Conservation (phyloP, 2,113 vertebrate genomes). For the Sitta europaea region DNA sequence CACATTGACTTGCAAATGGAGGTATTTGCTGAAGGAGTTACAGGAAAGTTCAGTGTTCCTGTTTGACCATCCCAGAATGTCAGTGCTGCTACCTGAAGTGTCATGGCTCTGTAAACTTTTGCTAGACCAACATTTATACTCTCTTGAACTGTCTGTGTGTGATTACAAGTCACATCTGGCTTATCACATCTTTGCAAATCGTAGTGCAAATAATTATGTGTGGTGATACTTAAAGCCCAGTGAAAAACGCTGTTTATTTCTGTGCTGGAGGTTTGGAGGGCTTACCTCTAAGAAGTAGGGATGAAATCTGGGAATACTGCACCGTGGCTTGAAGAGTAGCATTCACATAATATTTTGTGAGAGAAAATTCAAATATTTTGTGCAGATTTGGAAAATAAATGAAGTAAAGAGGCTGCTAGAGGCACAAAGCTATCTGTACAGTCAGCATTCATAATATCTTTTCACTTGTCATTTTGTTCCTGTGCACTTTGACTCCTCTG, state of each 20-base stretch:
- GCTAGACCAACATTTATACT: not conserved
- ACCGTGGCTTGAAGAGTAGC: not conserved
- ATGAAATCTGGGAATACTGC: not conserved
- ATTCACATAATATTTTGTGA: not conserved
- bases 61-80: fast-evolving
- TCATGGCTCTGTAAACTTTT: not conserved
- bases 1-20: fast-evolving
- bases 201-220: not conserved
- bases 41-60: not conserved
- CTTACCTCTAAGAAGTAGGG: not conserved
- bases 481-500: not conserved
- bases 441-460: not conserved
- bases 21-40: not conserved
- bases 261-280: not conserved
- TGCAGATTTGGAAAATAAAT: not conserved
- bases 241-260: not conserved
- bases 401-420: not conserved
- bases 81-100: not conserved
- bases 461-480: not conserved
- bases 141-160: not conserved
- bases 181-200: not conserved
- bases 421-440: not conserved
- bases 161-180: not conserved
- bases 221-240: not conserved
- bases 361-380: not conserved